Percentiles rank a stretch among this genome's conserved stretches.
Evolutionary conservation across 1,140 invertebrate species (phyloP).

Genomic region (Drosophila sp.): DNA sequence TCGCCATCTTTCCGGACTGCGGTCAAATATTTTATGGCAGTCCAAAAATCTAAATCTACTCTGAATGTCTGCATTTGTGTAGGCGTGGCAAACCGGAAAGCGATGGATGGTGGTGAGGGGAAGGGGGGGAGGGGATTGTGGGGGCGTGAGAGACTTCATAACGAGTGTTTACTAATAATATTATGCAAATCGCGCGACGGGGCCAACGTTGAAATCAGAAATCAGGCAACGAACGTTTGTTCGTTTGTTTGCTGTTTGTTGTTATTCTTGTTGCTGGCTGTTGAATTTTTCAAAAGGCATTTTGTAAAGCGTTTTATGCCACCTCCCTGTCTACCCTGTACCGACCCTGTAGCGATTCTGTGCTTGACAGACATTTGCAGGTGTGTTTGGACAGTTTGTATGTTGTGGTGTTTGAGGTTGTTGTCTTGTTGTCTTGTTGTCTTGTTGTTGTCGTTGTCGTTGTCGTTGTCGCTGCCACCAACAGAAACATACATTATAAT

Average conservation of each 20-base stretch:
- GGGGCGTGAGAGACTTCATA: slow-evolving; percentile 70
- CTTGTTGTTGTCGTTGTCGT: slow-evolving; percentile 5
- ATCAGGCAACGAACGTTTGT: slow-evolving; percentile 24
- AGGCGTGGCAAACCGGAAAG: slow-evolving; percentile 24
- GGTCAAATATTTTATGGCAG: slow-evolving; percentile 81
- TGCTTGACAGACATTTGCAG: slow-evolving; percentile 71
- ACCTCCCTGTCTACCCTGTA: background rate
- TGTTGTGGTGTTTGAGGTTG: slow-evolving; percentile 20
- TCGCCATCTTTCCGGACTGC: slow-evolving; percentile 54
- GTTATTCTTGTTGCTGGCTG: slow-evolving; percentile 53
- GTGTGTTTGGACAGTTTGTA: slow-evolving; percentile 56
- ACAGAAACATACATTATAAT: slow-evolving; percentile 76
- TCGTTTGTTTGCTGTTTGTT: slow-evolving; percentile 30
- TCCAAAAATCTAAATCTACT: slow-evolving; percentile 77
- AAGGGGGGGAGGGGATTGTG: background rate
- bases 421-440: slow-evolving; percentile 8
- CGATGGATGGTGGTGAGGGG: too few relatives aligned
- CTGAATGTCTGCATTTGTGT: slow-evolving; percentile 71
- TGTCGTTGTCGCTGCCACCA: slow-evolving; percentile 47
- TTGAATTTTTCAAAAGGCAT: slow-evolving; percentile 81
- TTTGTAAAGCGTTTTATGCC: slow-evolving; percentile 73
- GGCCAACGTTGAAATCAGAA: slow-evolving; percentile 45
- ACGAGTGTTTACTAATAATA: slow-evolving; percentile 84
- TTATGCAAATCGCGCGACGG: slow-evolving; percentile 76
- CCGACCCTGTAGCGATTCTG: background rate